Conservation (phyloP, 2,888 invertebrate genomes). For the Tachina grossa region DNA sequence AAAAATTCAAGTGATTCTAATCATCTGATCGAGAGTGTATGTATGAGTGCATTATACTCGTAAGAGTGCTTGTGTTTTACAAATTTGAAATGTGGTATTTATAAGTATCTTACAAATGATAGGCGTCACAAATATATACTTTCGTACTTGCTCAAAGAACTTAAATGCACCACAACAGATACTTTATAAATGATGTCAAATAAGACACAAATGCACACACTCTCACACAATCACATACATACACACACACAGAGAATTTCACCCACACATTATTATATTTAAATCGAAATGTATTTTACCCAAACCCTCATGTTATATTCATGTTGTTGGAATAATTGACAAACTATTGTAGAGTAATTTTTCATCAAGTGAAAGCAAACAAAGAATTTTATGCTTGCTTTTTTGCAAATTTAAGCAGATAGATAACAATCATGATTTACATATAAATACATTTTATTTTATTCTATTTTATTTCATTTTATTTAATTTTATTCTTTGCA, state of each 20-base stretch:
- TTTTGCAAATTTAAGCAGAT: slow-evolving; percentile 45
- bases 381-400: slow-evolving; percentile 14
- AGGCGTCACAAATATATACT: slow-evolving; percentile 40
- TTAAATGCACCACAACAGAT: slow-evolving; percentile 31
- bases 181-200: slow-evolving; percentile 36
- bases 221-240: too few species aligned
- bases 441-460: slow-evolving; percentile 43
- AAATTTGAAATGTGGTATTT: slow-evolving; percentile 55
- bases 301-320: slow-evolving; percentile 7
- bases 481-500: slow-evolving; percentile 46
- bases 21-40: neutral
- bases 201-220: neutral
- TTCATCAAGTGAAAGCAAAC: slow-evolving; percentile 42
- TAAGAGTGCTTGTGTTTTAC: slow-evolving; percentile 12
- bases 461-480: slow-evolving; percentile 39
- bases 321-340: slow-evolving; percentile 50
- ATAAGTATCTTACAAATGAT: slow-evolving; percentile 49
- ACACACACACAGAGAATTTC: neutral
- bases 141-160: neutral
- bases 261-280: neutral
- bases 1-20: too few species aligned
- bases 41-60: neutral
- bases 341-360: slow-evolving; percentile 56
- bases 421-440: slow-evolving; percentile 60
- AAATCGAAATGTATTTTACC: neutral